Conservation (phyloP, 2,113 vertebrate species). For the Rissa tridactyla region DNA sequence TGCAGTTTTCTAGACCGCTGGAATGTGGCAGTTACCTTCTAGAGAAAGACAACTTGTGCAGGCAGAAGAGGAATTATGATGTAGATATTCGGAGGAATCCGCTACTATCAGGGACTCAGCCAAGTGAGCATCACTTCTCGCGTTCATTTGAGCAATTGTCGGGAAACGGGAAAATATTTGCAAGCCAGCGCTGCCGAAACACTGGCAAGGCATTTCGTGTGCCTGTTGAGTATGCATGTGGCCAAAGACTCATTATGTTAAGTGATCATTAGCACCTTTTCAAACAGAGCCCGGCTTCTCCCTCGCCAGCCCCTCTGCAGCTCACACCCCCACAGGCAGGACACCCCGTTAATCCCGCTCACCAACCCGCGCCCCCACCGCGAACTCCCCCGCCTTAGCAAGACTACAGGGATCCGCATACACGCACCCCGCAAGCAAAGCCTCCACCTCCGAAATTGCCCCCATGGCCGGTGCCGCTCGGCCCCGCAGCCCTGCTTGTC, state of each 20-base stretch:
- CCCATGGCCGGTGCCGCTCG: fast-evolving
- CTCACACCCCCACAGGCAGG: fast-evolving
- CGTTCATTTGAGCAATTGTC: not conserved
- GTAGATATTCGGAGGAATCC: too few species aligned
- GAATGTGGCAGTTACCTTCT: not conserved
- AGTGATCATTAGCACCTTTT: constrained; percentile 12
- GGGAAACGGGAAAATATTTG: not conserved
- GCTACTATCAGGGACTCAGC: not conserved
- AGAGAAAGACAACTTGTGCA: not conserved
- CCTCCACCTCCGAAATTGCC: not conserved
- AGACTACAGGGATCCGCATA: fast-evolving
- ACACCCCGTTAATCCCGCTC: fast-evolving
- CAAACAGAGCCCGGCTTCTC: not conserved
- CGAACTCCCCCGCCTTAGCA: not conserved
- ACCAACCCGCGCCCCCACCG: not conserved
- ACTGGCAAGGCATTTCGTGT: not conserved
- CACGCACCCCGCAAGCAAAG: fast-evolving
- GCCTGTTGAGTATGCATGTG: not conserved
- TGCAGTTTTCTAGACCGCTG: not conserved
- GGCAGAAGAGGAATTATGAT: not conserved
- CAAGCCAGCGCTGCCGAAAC: not conserved
- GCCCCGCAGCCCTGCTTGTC: not conserved
- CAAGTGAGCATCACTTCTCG: not conserved
- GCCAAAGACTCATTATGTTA: constrained; percentile 2
- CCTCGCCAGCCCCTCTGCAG: not conserved